Evolutionary conservation across 2,113 vertebrate species (phyloP), one percentile per base, ranked within the genome.

Genomic region (Gasterosteus aculeatus): DNA sequence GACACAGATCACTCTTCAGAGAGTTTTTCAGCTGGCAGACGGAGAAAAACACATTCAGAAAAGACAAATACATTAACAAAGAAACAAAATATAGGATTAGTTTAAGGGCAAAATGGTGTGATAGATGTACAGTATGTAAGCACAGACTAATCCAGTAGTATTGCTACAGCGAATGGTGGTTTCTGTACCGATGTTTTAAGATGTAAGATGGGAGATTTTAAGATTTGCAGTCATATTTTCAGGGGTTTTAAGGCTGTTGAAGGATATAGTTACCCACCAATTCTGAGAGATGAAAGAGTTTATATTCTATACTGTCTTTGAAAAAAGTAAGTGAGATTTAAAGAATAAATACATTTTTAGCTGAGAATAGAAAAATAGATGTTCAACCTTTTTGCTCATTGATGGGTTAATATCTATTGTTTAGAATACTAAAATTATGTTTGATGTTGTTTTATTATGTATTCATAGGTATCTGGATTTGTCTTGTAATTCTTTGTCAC

Each of bases 1-100:
- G 94, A 94, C 98, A 99, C 89, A 99, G 88, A 82, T 99, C 97
- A 15, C 85, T 96, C 95, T 97, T 98, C 92, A 98, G 88, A 68
- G 96, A 96, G 92, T 99, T 99, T 93, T 97, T 97, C 83, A 99
- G 93, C 98, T 99, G 90, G 69, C 84, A 86, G 71, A 49, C 68
- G 75, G 64, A 76, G 56, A 71, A 64, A 71, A 75, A 29, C 71
- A 69, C 3, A 56, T 12, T 57, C 41, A 57, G 39, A 69, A 26
- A 22, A 47, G 2, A 73, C 2, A 69, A 2, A 71, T 2, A 63
- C 3, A 63, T 29, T 29, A 47, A 84, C 47, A 67, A 16, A 75
- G 5, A 60, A 49, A 75, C n/a, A 51, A 4, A 58, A 42, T 3
- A 42, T 33, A 35, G 26, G 8, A 35, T 11, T 19, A 44, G 10